Evolutionary conservation across 2,113 vertebrate species (phyloP).

Genomic region (Mus pahari): DNA sequence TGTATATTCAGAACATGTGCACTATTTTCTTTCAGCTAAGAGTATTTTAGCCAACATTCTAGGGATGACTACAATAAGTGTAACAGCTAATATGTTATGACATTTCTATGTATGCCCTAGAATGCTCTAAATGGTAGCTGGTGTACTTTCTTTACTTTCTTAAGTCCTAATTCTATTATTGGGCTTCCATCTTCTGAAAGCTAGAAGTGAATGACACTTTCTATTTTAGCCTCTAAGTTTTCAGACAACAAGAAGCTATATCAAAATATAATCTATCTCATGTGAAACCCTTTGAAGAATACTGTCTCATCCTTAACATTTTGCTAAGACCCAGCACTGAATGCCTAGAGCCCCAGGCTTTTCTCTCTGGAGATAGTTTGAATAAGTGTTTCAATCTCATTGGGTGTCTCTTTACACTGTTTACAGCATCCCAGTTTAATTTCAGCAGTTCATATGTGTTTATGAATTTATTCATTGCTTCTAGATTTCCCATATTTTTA

Average conservation of each 20-base stretch:
- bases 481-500: background rate
- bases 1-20: background rate
- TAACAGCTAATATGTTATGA: constrained; percentile 14
- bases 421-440: background rate
- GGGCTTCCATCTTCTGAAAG: background rate
- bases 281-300: no score
- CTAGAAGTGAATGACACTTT: background rate
- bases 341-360: background rate
- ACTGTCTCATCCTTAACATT: no score
- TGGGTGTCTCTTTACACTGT: background rate
- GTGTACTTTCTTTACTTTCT: background rate
- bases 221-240: constrained; percentile 32
- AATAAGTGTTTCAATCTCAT: background rate
- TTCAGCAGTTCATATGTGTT: background rate
- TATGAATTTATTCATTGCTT: background rate
- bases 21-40: background rate
- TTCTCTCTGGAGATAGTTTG: background rate
- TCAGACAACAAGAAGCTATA: background rate
- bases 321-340: background rate
- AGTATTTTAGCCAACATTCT: constrained; percentile 48
- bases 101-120: constrained; percentile 8
- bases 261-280: background rate
- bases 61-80: background rate
- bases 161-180: background rate
- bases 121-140: background rate